Percentiles rank a stretch among this genome's conserved stretches.
phyloP scores from a whole-genome alignment of 2,113 vertebrate genomes.

The Vicugna pacos region DNA sequence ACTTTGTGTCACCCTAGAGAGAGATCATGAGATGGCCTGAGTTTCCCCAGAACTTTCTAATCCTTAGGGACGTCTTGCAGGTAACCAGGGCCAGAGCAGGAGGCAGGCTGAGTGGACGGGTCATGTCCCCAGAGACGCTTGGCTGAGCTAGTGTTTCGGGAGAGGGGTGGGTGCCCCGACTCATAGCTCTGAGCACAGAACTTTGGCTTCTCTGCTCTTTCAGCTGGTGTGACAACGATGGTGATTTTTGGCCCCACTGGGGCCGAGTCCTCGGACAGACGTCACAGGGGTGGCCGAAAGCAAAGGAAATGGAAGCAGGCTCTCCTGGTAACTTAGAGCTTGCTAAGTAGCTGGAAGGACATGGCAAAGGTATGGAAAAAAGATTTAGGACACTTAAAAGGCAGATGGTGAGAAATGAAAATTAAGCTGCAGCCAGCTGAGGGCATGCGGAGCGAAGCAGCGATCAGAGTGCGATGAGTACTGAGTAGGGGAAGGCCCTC shows the following conservation, averaged over 20 bases:
- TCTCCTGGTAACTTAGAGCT: neutral
- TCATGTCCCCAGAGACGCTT: neutral
- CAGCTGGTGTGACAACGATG: neutral
- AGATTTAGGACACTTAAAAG: conserved; percentile 18
- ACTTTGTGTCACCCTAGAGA: neutral
- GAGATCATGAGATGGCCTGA: neutral
- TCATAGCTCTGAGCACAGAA: neutral
- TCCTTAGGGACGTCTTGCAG: neutral
- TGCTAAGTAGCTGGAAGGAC: neutral
- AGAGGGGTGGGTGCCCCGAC: neutral
- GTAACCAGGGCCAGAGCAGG: neutral
- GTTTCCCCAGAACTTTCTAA: neutral
- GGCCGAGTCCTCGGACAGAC: neutral
- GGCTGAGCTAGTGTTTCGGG: neutral
- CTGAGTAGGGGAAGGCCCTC: neutral
- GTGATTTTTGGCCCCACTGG: neutral
- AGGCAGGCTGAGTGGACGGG: neutral
- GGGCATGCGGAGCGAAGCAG: neutral
- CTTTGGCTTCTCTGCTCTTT: neutral
- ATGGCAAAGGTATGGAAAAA: neutral
- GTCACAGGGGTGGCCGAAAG: neutral
- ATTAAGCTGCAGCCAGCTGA: conserved; percentile 4
- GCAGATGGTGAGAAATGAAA: conserved; percentile 16
- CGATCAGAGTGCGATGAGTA: neutral
- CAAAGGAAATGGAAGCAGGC: neutral